phyloP scores from a whole-genome alignment of 2,797 vertebrate species.

The Esox lucius region DNA sequence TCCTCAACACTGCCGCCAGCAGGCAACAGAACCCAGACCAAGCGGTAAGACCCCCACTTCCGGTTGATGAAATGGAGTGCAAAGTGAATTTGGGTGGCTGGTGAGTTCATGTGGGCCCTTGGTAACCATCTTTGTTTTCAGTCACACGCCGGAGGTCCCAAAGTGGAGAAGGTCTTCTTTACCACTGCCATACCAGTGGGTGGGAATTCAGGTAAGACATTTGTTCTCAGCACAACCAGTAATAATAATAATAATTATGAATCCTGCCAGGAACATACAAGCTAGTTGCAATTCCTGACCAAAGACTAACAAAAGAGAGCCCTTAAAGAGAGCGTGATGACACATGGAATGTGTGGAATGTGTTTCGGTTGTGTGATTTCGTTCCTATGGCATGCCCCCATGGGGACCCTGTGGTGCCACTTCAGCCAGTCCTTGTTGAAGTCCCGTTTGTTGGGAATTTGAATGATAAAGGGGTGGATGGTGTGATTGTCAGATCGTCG shows the following conservation, averaged over 20 bases:
- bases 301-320: too few relatives aligned
- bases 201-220: constrained; percentile 85
- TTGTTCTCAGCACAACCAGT: background rate
- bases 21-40: constrained; percentile 87
- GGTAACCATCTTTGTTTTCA: constrained; percentile 39
- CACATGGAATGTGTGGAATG: background rate
- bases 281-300: too few relatives aligned
- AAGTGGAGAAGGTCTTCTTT: constrained; percentile 98
- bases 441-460: background rate
- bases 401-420: too few relatives aligned
- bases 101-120: background rate
- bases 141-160: constrained; percentile 80
- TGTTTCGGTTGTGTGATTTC: background rate
- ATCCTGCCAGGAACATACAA: too few relatives aligned
- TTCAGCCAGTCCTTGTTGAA: background rate
- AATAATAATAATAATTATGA: too few relatives aligned
- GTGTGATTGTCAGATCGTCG: background rate
- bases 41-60: constrained; percentile 75
- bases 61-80: background rate
- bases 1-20: constrained; percentile 90
- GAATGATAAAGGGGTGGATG: background rate
- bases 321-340: background rate
- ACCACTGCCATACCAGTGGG: constrained; percentile 95
- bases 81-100: background rate
- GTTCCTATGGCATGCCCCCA: background rate